Conservation (phyloP, 1,140 invertebrate genomes). For the Drosophila pseudoobscura region DNA sequence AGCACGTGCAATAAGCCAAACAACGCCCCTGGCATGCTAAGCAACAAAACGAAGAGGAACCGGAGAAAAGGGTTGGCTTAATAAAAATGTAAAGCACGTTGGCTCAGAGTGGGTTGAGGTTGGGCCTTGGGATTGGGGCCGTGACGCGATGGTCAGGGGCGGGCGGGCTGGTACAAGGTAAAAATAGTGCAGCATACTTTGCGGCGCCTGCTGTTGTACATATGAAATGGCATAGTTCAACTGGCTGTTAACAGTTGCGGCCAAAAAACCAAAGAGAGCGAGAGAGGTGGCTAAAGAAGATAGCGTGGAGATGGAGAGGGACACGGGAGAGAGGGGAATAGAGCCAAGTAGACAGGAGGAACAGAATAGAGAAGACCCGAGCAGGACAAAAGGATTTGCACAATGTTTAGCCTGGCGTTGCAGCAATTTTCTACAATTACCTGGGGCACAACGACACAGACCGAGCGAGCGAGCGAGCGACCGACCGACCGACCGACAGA, state of each 20-base stretch:
- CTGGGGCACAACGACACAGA: constrained; percentile 64
- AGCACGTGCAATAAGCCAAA: constrained; percentile 81
- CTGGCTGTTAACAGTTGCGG: constrained; percentile 81
- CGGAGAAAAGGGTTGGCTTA: constrained; percentile 71
- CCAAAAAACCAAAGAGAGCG: constrained; percentile 58
- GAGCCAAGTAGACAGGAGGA: constrained; percentile 25
- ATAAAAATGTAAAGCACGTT: constrained; percentile 82
- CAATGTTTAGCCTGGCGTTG: constrained; percentile 79
- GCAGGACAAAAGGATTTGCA: constrained; percentile 75
- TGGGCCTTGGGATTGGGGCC: neutral
- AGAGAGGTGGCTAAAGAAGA: neutral
- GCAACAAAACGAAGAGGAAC: constrained; percentile 48
- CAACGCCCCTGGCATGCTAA: constrained; percentile 79
- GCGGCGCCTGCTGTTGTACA: constrained; percentile 61
- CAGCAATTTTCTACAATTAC: constrained; percentile 82
- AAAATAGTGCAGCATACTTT: constrained; percentile 76
- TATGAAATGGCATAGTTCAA: constrained; percentile 82
- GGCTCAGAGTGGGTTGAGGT: constrained; percentile 12
- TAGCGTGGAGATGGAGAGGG: neutral
- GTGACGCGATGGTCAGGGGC: no score
- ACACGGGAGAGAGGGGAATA: constrained; percentile 15
- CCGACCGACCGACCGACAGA: constrained; percentile 5
- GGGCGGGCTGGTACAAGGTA: constrained; percentile 45
- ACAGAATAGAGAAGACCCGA: constrained; percentile 21
- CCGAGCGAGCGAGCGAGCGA: neutral